Base-by-base conservation (phyloP, 1,140 invertebrate species). In the Aphidius gifuensis region DNA sequence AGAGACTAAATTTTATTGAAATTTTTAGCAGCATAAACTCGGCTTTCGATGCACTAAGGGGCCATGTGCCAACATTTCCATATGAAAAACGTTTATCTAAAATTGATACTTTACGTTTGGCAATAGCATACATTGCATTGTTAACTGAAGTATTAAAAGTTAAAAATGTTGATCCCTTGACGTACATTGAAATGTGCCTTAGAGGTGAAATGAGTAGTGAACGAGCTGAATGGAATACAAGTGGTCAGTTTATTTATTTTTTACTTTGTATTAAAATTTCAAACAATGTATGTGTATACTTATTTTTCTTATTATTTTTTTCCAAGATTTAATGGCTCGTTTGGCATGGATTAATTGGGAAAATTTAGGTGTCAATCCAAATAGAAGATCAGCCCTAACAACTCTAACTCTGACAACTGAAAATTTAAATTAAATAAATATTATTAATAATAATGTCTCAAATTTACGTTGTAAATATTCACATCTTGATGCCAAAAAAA, bases 301-400 rank as follows among this genome's bases (percentile, higher is more conserved):
- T 46, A 55, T 54, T 58, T 40, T 53, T 43, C 11, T 56, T 63
- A 9, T 59, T 39, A 23, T 50, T 9, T 68, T 70, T 61, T 44
- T 55, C 63, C 68, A 72, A 98, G 97, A 99, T 88, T 82, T 99
- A 59, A 98, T 96, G 7, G 96, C 97, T 0, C 84, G 97, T 58
- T 82, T 99, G 6, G 97, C 94, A 0, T 99, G 97, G 97, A 98
- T 99, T 61, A 98, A 98, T 72, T 99, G 97, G 97, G 94, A 97
- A 77, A 97, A 96, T 76, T 83, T 99, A 0, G 97, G 97, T 0
- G 93, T 97, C 0, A 93, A 92, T 76, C 92, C 94, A 6, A 91
- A 91, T 64, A 81, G 92, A 48, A 82, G 93, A 64, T 92, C 90
- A 16, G 85, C 92, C 4, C 80, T 95, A 0, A 92, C 91, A 1